phyloP scores from a whole-genome alignment of 2,113 vertebrate genomes.

The Menura novaehollandiae region DNA sequence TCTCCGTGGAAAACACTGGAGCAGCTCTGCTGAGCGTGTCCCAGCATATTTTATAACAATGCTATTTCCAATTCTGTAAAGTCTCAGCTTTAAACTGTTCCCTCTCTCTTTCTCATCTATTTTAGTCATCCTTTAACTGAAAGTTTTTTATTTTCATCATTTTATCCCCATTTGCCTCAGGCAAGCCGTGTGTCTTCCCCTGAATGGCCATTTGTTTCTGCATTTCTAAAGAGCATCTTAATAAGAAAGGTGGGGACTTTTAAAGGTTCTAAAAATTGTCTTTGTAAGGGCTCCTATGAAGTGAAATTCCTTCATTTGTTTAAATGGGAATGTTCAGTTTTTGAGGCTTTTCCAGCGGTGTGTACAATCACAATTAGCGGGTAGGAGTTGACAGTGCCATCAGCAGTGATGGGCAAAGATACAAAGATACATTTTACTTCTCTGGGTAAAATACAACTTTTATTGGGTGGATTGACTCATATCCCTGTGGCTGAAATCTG shows the following conservation, averaged over 20 bases:
- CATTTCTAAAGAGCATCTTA: background rate
- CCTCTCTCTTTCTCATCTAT: background rate
- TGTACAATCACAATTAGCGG: accelerated
- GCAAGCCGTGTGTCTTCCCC: background rate
- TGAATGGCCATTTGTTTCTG: background rate
- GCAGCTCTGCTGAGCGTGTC: background rate
- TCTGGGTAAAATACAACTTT: background rate
- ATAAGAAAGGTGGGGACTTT: background rate
- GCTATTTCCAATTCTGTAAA: background rate
- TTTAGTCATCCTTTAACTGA: background rate
- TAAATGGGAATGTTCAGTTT: background rate
- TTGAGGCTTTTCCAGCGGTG: background rate
- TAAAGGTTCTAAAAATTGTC: background rate
- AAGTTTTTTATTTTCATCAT: slow-evolving; percentile 3
- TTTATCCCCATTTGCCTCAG: background rate
- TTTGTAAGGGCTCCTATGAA: background rate
- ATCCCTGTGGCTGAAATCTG: background rate
- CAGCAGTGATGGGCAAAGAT: background rate
- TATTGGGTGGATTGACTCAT: background rate
- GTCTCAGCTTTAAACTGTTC: background rate
- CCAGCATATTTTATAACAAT: background rate
- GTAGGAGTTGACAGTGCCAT: background rate
- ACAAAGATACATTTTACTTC: background rate
- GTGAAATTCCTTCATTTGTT: background rate
- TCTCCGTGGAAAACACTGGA: background rate